These are phyloP conservation scores for Drosophila parvula DNA, from an alignment of 1,140 invertebrate species.

Conservation along the genomic window DNA sequence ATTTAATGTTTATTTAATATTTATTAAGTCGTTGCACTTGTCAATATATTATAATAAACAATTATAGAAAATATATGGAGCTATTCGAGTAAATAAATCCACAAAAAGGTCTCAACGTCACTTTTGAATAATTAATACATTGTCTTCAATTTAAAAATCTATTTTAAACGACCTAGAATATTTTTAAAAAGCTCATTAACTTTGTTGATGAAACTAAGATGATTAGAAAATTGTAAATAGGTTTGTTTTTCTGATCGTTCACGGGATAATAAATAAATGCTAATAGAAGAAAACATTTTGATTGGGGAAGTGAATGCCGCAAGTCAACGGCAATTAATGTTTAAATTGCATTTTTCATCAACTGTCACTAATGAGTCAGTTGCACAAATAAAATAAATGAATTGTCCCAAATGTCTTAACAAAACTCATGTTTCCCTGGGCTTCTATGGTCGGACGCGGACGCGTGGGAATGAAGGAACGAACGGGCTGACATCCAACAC, in stretches of 20 bases:
- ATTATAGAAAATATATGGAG: background rate
- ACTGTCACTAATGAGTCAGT: constrained; percentile 69
- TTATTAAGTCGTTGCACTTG: background rate
- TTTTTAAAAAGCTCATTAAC: constrained; percentile 9
- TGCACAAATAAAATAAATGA: constrained; percentile 49
- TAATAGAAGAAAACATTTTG: constrained; percentile 4
- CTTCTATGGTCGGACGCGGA: background rate
- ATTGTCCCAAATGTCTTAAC: constrained; percentile 22
- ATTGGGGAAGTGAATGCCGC: constrained; percentile 7
- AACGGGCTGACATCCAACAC: constrained; percentile 37
- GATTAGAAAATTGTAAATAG: constrained; percentile 9
- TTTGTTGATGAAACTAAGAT: constrained; percentile 7
- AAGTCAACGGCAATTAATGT: constrained; percentile 56
- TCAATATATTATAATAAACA: background rate
- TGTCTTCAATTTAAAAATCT: background rate
- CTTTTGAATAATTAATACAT: background rate
- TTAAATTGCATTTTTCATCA: constrained; percentile 63
- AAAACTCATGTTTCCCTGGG: constrained; percentile 27
- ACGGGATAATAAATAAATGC: constrained; percentile 5
- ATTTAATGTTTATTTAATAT: background rate
- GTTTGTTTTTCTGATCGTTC: background rate
- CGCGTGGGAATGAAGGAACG: constrained; percentile 17
- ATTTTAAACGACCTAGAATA: constrained; percentile 7
- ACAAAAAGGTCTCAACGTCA: background rate
- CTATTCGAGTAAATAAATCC: background rate